Percentiles rank a stretch among this genome's conserved stretches.
These are phyloP conservation scores for Hiodon alosoides DNA, from an alignment of 2,113 vertebrate species.

Conservation along the genomic window DNA sequence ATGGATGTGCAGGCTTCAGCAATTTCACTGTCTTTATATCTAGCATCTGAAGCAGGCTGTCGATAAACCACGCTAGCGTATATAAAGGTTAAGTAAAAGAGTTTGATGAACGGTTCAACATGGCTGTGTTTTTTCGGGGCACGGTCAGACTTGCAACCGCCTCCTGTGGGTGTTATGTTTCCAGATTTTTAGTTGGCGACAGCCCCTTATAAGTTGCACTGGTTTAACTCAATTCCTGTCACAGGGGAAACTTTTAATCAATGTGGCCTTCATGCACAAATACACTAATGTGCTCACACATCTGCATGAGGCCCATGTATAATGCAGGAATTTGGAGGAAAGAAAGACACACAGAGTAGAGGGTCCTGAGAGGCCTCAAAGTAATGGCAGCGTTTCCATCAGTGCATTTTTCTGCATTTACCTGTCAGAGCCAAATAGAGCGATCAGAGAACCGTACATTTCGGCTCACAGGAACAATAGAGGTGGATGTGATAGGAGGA, in stretches of 20 bases:
- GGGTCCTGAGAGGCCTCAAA: too few species aligned
- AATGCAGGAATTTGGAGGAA: neutral
- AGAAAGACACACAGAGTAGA: too few species aligned
- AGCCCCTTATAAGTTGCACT: neutral
- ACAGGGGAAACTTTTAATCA: slow-evolving; percentile 4
- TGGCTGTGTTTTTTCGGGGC: neutral
- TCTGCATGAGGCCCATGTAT: too few species aligned
- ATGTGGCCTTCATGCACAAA: neutral
- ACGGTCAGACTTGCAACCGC: neutral
- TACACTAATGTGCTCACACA: neutral
- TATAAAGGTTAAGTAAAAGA: neutral
- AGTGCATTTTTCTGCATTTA: too few species aligned
- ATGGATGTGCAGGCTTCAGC: too few species aligned
- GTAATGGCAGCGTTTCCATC: too few species aligned
- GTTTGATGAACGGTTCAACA: neutral
- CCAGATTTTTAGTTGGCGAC: neutral
- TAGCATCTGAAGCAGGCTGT: neutral
- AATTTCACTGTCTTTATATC: too few species aligned
- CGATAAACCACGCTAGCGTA: neutral
- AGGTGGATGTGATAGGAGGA: neutral
- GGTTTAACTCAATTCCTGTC: neutral
- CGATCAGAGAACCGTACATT: too few species aligned
- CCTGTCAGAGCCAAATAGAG: too few species aligned
- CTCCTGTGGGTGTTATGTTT: neutral
- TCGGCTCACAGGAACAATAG: neutral